phyloP scores from a whole-genome alignment of 2,797 vertebrate species.

The Hafferia zeledoni region DNA sequence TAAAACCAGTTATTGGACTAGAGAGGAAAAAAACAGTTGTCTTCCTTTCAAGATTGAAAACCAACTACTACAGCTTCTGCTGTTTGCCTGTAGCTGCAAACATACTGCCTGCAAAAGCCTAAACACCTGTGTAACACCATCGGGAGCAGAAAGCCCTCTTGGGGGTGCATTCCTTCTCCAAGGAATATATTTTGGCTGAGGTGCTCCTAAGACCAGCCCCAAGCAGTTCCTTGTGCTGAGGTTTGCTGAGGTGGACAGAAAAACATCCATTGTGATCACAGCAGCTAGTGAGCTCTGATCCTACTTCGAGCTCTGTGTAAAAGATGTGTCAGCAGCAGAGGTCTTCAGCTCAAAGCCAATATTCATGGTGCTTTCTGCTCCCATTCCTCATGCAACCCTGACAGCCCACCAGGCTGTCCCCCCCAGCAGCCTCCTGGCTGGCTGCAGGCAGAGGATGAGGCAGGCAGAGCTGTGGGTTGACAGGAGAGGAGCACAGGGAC shows the following conservation, averaged over 20 bases:
- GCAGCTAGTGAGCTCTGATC: neutral
- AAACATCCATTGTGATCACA: neutral
- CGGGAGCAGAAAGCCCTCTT: neutral
- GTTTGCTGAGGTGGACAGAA: neutral
- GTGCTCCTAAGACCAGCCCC: neutral
- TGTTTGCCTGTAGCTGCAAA: neutral
- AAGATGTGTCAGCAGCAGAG: neutral
- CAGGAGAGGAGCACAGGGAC: neutral
- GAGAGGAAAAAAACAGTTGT: neutral
- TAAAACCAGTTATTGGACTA: neutral
- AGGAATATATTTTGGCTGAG: neutral
- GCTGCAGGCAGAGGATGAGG: neutral
- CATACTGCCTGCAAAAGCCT: neutral
- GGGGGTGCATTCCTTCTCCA: neutral
- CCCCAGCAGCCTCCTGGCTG: neutral
- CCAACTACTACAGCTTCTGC: neutral
- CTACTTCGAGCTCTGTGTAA: fast-evolving
- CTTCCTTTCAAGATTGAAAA: neutral
- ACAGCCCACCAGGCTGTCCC: neutral
- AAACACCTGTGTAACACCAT: fast-evolving
- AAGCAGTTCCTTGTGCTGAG: neutral
- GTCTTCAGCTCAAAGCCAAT: neutral
- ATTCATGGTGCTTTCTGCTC: neutral
- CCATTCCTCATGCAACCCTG: neutral
- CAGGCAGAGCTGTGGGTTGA: neutral